Percentiles rank a stretch among this genome's conserved stretches.
These are phyloP conservation scores for Drosophila oshimai DNA, from an alignment of 1,140 invertebrate species.

Conservation along the genomic window DNA sequence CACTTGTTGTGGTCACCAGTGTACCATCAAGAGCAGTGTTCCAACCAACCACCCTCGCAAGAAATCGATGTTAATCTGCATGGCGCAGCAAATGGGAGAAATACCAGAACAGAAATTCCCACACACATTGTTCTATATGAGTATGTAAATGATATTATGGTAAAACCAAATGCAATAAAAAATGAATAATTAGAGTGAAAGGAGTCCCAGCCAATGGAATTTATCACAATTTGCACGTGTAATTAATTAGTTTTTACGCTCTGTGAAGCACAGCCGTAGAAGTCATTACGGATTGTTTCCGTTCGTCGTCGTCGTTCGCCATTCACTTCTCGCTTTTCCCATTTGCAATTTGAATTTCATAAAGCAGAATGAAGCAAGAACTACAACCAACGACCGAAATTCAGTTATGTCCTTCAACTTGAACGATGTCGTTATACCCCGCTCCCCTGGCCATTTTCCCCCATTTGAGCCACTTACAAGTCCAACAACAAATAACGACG, in stretches of 20 bases:
- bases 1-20: slow-evolving; percentile 49
- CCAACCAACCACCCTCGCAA: background rate
- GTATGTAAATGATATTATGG: slow-evolving; percentile 26
- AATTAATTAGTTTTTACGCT: slow-evolving; percentile 70
- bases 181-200: slow-evolving; percentile 28
- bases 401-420: slow-evolving; percentile 69
- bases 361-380: slow-evolving; percentile 54
- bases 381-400: slow-evolving; percentile 25
- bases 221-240: slow-evolving; percentile 74
- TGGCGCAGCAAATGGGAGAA: no score
- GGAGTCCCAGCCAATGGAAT: slow-evolving; percentile 40
- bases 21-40: background rate
- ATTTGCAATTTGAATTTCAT: slow-evolving; percentile 71
- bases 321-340: slow-evolving; percentile 29
- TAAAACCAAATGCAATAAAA: slow-evolving; percentile 25
- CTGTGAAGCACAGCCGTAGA: slow-evolving; percentile 15
- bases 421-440: slow-evolving; percentile 42
- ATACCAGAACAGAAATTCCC: background rate
- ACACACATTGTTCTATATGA: background rate
- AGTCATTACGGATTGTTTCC: slow-evolving; percentile 36
- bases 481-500: slow-evolving; percentile 39
- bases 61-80: slow-evolving; percentile 65
- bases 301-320: slow-evolving; percentile 2
- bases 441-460: slow-evolving; percentile 17
- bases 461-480: slow-evolving; percentile 45